These are phyloP conservation scores for Pharmacophagus antenor DNA, from an alignment of 2,888 invertebrate genomes.

Conservation along the genomic window DNA sequence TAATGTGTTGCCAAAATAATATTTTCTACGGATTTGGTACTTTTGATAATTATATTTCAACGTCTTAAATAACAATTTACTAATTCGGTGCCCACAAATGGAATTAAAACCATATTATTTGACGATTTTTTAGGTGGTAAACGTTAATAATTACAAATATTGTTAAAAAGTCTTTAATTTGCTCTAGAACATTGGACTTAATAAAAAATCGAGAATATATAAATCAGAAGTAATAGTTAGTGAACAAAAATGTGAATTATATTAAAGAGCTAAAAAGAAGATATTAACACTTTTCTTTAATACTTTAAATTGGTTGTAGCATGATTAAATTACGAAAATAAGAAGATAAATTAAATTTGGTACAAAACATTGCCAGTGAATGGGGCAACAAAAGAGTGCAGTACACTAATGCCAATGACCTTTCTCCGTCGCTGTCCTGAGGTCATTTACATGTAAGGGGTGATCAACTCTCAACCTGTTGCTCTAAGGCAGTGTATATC, in stretches of 20 bases:
- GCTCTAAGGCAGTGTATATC: not conserved
- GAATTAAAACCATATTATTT: too few species aligned
- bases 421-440: slow-evolving; percentile 5
- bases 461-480: not conserved
- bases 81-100: too few species aligned
- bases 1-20: slow-evolving; percentile 2
- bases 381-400: not conserved
- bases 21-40: slow-evolving; percentile 1
- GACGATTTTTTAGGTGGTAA: too few species aligned
- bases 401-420: slow-evolving; percentile 16
- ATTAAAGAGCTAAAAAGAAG: too few species aligned
- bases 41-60: not conserved
- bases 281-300: too few species aligned
- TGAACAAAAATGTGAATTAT: too few species aligned
- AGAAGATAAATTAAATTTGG: not conserved
- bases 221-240: too few species aligned
- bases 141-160: too few species aligned
- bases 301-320: too few species aligned
- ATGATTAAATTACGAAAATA: not conserved
- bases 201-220: too few species aligned
- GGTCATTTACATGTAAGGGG: slow-evolving; percentile 16
- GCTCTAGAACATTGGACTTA: too few species aligned
- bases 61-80: not conserved
- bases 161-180: too few species aligned
- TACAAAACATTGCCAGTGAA: not conserved